phyloP scores from a whole-genome alignment of 2,797 vertebrate genomes.

The Chelidonichthys spinosus region DNA sequence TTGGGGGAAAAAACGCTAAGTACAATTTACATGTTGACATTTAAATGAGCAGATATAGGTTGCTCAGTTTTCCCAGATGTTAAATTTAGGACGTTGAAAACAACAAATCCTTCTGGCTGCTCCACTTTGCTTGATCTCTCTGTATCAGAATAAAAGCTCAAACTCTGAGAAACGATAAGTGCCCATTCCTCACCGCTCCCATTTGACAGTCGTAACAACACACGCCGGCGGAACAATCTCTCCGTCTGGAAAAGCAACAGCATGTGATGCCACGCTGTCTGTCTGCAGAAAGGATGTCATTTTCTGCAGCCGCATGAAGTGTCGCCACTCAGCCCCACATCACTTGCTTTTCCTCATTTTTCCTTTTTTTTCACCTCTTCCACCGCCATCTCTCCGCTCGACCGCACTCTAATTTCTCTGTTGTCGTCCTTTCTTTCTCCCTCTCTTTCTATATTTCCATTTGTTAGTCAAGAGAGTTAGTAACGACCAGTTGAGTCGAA shows the following conservation, averaged over 20 bases:
- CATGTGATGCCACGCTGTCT: not conserved
- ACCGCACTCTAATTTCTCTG: constrained; percentile 31
- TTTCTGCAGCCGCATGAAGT: constrained; percentile 35
- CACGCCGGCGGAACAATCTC: constrained; percentile 7
- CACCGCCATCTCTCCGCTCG: constrained; percentile 17
- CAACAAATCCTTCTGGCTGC: not conserved
- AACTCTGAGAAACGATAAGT: not conserved
- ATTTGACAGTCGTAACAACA: constrained; percentile 19
- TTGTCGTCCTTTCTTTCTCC: constrained; percentile 5
- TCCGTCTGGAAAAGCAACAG: constrained; percentile 23
- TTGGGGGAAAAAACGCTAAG: not conserved
- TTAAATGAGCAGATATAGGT: not conserved
- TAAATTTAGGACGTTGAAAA: not conserved
- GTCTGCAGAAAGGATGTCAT: constrained; percentile 40
- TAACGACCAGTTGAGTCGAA: constrained; percentile 41
- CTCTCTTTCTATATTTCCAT: constrained; percentile 19
- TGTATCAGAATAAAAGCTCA: constrained; percentile 6
- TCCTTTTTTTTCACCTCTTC: constrained; percentile 7
- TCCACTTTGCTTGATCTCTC: not conserved
- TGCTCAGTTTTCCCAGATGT: not conserved
- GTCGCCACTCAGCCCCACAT: constrained; percentile 30
- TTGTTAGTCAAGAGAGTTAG: constrained; percentile 35
- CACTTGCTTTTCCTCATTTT: constrained; percentile 24
- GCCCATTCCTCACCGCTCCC: not conserved
- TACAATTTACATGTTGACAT: not conserved